Conservation (phyloP, 2,888 invertebrate genomes). For the Thecocarcelia acutangulata region DNA sequence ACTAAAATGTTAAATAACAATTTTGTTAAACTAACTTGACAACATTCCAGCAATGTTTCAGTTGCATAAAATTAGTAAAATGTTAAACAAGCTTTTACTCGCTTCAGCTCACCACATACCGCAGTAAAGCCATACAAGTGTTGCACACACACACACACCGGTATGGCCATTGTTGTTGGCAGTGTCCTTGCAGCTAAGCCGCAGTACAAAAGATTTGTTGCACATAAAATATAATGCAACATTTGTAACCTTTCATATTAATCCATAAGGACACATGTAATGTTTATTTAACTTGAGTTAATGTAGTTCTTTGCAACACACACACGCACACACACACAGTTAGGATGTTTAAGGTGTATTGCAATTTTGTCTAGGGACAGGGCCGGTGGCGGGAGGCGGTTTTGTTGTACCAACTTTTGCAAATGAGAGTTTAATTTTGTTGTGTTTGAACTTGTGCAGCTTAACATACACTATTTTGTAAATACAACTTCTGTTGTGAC, state of each 20-base stretch:
- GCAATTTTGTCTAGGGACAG: background rate
- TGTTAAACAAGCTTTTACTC: constrained; percentile 7
- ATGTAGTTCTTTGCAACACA: background rate
- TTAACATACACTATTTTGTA: background rate
- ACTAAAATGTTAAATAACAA: background rate
- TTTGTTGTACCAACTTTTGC: constrained; percentile 6
- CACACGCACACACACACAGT: too few species aligned
- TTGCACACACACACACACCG: background rate
- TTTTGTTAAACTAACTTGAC: constrained; percentile 9
- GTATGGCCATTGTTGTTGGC: background rate
- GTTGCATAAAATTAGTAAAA: constrained; percentile 32
- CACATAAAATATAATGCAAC: constrained; percentile 36
- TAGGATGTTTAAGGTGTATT: background rate
- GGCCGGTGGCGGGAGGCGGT: background rate
- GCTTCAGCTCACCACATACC: background rate
- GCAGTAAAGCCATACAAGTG: constrained; percentile 9
- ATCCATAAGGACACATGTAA: constrained; percentile 12
- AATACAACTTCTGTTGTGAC: background rate
- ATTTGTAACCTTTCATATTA: constrained; percentile 12
- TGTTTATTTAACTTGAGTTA: background rate
- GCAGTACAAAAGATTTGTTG: constrained; percentile 29
- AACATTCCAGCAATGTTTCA: constrained; percentile 10
- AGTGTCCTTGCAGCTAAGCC: constrained; percentile 28
- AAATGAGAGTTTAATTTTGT: constrained; percentile 29
- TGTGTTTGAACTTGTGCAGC: background rate